Evolutionary conservation across 2,113 vertebrate genomes (phyloP), one percentile per base, ranked within the genome.

Genomic region (Anseranas semipalmata): DNA sequence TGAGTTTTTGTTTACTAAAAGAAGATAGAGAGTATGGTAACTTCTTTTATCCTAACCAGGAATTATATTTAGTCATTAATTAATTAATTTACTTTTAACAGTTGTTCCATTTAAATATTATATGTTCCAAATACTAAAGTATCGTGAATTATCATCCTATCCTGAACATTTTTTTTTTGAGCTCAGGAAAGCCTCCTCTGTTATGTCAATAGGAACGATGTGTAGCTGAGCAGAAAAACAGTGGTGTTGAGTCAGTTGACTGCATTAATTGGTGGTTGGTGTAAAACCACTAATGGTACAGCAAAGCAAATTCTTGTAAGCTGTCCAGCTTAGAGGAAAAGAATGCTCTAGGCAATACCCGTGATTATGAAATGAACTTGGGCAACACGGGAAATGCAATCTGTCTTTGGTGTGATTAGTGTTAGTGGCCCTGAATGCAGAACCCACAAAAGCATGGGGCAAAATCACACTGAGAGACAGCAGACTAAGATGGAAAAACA

Each of bases 331-430:
- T 79, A 89, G 10, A 71, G 22, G 60, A 56, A 78, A 82, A 84
- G 16, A 9, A 21, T 71, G 2, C 5, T 85, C 2, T 78, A 0
- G 0, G 10, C 41, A 56, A 35, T 17, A 72, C 43, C 43, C 19
- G 21, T 16, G 7, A 68, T 79, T 89, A 39, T n/a, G n/a, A 78
- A 85, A 94, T 16, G 0, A 81, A 93, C 60, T 35, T 58, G 35
- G 32, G n/a, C 33, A 62, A 81, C 4, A 4, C 50, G 32, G 22
- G 9, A 89, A 82, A 53, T 18, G 12, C 5, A 21, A 19, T 39
- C 90, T 19, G 52, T 35, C 24, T 71, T 60, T 58, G 35, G 3
- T 25, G 25, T 33, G 20, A 37, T 66, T 92, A 37, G 18, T 1
- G 0, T 2, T n/a, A 24, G 5, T 63, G 28, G 28, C 39, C n/a